Evolutionary conservation across 2,797 vertebrate species (phyloP), one percentile per base, ranked within the genome.

Genomic region (Chaetodon trifasciatus): DNA sequence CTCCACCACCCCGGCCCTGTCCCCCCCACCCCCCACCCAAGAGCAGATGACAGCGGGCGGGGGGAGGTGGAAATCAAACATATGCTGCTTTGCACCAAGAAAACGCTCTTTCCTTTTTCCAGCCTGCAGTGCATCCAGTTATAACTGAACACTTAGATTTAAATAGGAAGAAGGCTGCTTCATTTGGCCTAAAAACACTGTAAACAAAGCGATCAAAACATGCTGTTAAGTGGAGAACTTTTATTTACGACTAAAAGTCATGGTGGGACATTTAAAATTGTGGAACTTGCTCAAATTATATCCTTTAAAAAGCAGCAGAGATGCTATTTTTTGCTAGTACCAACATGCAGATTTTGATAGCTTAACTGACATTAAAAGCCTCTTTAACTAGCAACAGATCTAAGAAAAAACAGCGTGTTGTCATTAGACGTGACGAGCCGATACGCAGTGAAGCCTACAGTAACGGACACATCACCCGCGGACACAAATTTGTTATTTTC

Each of bases 401-500:
- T 42, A 6, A 53, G 63, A 53, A 21, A 13, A 21, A 9, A 85
- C 93, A 93, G 95, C 93, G 93, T 94, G 93, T 93, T 96, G 92
- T 93, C 93, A 42, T 91, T 92, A 91, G 92, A 87, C 86, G 91
- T 86, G 93, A 93, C 79, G 93, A 95, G 76, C 81, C 61, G 87
- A 93, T 90, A 89, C 91, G 94, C 96, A 95, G 96, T 96, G 92
- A 91, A 93, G 89, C 95, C 94, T 96, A 96, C 53, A 63, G 42
- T 44, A 71, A 50, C 61, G 57, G 21, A 60, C 68, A 35, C 15
- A 49, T 61, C 16, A 92, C 96, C 96, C 88, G 91, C 93, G 95
- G 96, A 96, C 95, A 95, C 87, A 94, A 93, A 94, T 92, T 94
- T 96, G 95, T 83, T 95, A 95, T 88, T 89, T 95, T 94, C 74